Conservation (phyloP, 2,113 vertebrate species). For the Chionis minor region DNA sequence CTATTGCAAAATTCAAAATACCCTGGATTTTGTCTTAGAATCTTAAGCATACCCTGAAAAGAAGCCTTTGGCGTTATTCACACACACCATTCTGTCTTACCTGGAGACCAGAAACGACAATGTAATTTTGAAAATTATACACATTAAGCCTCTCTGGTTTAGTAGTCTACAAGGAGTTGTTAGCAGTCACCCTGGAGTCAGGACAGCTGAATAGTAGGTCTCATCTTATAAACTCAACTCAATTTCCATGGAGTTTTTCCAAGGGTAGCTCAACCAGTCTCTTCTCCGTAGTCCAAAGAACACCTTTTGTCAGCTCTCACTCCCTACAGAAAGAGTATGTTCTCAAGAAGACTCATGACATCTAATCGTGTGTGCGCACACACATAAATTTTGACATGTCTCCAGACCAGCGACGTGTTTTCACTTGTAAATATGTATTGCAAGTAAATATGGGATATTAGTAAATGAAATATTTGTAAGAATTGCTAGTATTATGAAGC, state of each 20-base stretch:
- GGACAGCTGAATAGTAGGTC: not conserved
- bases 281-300: not conserved
- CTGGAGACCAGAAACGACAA: not conserved
- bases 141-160: not conserved
- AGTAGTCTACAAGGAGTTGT: not conserved
- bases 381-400: not conserved
- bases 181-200: not conserved
- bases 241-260: not conserved
- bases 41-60: not conserved
- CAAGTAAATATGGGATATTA: not conserved
- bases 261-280: not conserved
- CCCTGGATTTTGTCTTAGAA: not conserved
- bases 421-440: not conserved
- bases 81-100: not conserved
- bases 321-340: not conserved
- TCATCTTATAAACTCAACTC: not conserved
- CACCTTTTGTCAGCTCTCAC: not conserved
- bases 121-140: not conserved
- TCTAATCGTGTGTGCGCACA: not conserved
- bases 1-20: not conserved
- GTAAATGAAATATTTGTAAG: slow-evolving; percentile 28
- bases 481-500: not conserved
- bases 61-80: not conserved
- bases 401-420: not conserved
- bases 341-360: not conserved